Conservation (phyloP, 1,140 invertebrate species). For the Meteorus sp. region DNA sequence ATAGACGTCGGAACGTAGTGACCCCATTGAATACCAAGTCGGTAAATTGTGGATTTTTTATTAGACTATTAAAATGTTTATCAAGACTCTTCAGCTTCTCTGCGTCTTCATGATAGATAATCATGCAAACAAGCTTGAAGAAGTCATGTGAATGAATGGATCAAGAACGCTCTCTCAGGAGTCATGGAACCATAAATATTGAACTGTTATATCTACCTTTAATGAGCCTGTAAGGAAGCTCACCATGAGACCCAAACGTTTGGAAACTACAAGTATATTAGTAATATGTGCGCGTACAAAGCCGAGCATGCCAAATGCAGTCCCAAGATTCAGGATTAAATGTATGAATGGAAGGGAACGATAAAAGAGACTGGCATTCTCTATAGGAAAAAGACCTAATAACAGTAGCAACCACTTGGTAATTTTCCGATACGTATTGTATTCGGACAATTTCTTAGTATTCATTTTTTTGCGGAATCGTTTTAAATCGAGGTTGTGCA, state of each 20-base stretch:
- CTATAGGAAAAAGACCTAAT: constrained; percentile 1
- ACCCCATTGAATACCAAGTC: neutral
- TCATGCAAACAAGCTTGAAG: neutral
- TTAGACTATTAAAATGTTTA: neutral
- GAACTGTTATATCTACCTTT: constrained; percentile 5
- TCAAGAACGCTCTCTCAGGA: neutral
- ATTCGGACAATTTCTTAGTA: constrained; percentile 3
- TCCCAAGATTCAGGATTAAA: neutral
- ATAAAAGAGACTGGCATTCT: neutral
- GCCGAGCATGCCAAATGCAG: neutral
- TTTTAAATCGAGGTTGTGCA: no score
- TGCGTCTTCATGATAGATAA: neutral
- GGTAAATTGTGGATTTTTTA: neutral
- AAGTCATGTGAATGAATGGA: neutral
- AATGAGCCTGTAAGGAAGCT: constrained; percentile 5
- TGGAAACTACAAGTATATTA: neutral
- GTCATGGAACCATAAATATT: neutral
- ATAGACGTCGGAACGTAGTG: constrained; percentile 1
- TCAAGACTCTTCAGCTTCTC: neutral
- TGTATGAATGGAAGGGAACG: constrained; percentile 1
- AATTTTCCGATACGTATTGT: neutral
- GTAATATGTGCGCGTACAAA: constrained; percentile 8
- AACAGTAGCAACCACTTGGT: neutral
- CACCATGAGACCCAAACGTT: neutral
- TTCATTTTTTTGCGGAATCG: neutral